Evolutionary conservation across 1,140 invertebrate genomes (phyloP).

Genomic region (Phocides pigmalion): DNA sequence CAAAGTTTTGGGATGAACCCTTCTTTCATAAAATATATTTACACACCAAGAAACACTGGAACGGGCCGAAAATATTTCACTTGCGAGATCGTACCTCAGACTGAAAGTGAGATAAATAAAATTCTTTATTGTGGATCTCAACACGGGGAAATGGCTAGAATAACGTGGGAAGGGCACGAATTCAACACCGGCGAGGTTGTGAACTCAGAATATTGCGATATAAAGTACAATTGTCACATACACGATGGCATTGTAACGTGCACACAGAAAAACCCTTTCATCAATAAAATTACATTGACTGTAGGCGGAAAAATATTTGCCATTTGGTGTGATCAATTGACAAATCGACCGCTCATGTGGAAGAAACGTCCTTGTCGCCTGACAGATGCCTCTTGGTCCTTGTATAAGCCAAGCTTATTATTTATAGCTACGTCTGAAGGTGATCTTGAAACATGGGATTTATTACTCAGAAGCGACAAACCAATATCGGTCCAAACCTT

Average conservation of each 20-base stretch:
- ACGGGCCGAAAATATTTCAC: slow-evolving; percentile 79
- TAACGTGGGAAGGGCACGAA: slow-evolving; percentile 86
- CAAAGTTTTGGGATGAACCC: slow-evolving; percentile 72
- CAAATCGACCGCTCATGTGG: slow-evolving; percentile 64
- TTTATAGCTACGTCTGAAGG: slow-evolving; percentile 72
- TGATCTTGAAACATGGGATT: slow-evolving; percentile 74
- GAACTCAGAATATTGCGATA: slow-evolving; percentile 82
- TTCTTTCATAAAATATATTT: slow-evolving; percentile 57
- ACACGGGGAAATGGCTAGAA: slow-evolving; percentile 81
- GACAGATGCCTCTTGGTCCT: slow-evolving; percentile 70
- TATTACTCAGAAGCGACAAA: slow-evolving; percentile 71
- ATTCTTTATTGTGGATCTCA: slow-evolving; percentile 71
- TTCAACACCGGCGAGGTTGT: slow-evolving; percentile 84
- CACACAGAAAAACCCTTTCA: slow-evolving; percentile 83
- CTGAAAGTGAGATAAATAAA: slow-evolving; percentile 67
- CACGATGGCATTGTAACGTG: slow-evolving; percentile 88
- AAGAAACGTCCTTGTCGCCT: slow-evolving; percentile 69
- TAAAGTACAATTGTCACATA: slow-evolving; percentile 78
- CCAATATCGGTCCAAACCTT: slow-evolving; percentile 73
- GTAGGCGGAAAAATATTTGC: slow-evolving; percentile 79
- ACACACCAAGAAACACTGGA: slow-evolving; percentile 63
- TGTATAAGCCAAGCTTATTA: slow-evolving; percentile 74
- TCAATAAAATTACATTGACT: slow-evolving; percentile 81
- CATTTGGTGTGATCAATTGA: slow-evolving; percentile 69
- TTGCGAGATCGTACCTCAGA: slow-evolving; percentile 61